These are phyloP conservation scores for Sus cebifrons DNA, from an alignment of 2,797 vertebrate species.

Conservation along the genomic window DNA sequence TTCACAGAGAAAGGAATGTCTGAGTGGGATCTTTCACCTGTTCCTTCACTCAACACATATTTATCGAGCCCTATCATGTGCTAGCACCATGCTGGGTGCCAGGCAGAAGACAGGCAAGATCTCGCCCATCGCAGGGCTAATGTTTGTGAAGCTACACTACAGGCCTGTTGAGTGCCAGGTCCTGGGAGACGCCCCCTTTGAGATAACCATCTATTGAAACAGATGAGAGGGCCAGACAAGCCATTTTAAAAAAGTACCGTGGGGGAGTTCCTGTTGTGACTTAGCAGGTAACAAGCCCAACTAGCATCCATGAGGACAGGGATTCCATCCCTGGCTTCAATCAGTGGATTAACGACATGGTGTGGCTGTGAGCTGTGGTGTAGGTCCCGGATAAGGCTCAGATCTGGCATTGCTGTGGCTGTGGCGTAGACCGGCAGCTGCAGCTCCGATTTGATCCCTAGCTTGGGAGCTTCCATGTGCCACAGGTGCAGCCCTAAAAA, in stretches of 20 bases:
- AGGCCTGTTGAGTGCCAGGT: not conserved
- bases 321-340: no score
- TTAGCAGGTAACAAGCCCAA: no score
- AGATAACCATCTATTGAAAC: not conserved
- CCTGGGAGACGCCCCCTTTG: not conserved
- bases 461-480: no score
- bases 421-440: no score
- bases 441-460: no score
- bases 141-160: not conserved
- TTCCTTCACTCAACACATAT: not conserved
- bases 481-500: no score
- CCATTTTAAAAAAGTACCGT: not conserved
- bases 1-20: not conserved
- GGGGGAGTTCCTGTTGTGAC: no score
- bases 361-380: no score
- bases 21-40: not conserved
- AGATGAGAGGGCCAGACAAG: not conserved
- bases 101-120: not conserved
- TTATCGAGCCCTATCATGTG: not conserved
- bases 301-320: no score
- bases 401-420: no score
- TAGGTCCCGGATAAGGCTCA: no score
- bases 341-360: no score
- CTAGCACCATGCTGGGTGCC: not conserved
- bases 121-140: rapidly evolving